Conservation (phyloP, 1,140 invertebrate species). For the Drosophila aff. region DNA sequence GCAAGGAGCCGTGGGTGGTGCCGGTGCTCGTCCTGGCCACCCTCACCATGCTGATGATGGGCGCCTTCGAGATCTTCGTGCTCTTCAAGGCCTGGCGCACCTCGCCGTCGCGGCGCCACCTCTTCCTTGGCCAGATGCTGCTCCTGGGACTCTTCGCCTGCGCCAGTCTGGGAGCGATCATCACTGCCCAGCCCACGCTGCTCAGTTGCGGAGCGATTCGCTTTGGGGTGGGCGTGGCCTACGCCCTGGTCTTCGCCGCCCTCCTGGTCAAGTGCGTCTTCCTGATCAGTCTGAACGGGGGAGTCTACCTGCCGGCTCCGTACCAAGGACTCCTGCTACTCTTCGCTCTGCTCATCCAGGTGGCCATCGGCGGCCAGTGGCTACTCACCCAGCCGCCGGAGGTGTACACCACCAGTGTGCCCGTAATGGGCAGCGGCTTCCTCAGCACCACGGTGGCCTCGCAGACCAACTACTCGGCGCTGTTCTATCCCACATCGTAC, state of each 20-base stretch:
- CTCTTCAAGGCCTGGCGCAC: constrained; percentile 94
- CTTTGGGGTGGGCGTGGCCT: constrained; percentile 94
- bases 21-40: constrained; percentile 92
- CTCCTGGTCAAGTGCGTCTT: constrained; percentile 97
- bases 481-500: constrained; percentile 84
- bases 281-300: constrained; percentile 94
- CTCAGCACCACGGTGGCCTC: constrained; percentile 73
- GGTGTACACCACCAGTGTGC: constrained; percentile 86
- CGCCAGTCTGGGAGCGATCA: constrained; percentile 92
- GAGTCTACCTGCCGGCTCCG: constrained; percentile 96
- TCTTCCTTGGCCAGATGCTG: constrained; percentile 96
- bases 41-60: constrained; percentile 92
- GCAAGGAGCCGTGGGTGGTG: constrained; percentile 93
- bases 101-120: constrained; percentile 92
- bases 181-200: constrained; percentile 91
- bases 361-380: constrained; percentile 95
- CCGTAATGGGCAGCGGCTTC: constrained; percentile 71
- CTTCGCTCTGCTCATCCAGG: constrained; percentile 95
- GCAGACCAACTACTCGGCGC: constrained; percentile 65
- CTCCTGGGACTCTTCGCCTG: constrained; percentile 94
- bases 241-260: constrained; percentile 95
- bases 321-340: constrained; percentile 95
- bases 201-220: constrained; percentile 93
- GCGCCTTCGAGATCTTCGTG: constrained; percentile 95
- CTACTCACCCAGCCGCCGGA: constrained; percentile 90